A percentile compares a stretch with the other conserved stretches of the same genome.
phyloP scores from a whole-genome alignment of 2,888 invertebrate genomes.

The Geotrupes spiniger region DNA sequence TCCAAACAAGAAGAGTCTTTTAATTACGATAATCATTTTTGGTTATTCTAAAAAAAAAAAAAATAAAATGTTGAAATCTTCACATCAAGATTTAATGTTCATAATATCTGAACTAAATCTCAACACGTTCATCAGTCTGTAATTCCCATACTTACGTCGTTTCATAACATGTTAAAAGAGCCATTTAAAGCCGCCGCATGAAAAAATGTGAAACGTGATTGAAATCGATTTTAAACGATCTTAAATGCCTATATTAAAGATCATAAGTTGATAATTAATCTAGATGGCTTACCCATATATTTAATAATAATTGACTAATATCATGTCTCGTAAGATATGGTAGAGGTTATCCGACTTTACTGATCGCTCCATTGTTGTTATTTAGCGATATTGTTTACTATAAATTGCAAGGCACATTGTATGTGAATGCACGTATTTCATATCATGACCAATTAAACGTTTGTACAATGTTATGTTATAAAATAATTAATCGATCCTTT shows the following conservation, averaged over 20 bases:
- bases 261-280: conserved; percentile 7
- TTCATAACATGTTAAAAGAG: conserved; percentile 3
- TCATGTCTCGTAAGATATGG: conserved; percentile 24
- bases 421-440: conserved; percentile 46
- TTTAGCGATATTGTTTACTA: conserved; percentile 48
- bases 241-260: conserved; percentile 8
- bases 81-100: too few species aligned
- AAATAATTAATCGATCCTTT: conserved; percentile 49
- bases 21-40: too few species aligned
- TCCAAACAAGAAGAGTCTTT: too few species aligned
- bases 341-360: conserved; percentile 42
- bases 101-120: too few species aligned
- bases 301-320: conserved; percentile 29
- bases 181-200: background rate
- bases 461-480: conserved; percentile 47
- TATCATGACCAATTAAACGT: conserved; percentile 49
- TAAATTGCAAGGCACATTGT: conserved; percentile 47
- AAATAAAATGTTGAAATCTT: too few species aligned
- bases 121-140: too few species aligned
- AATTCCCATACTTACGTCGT: background rate
- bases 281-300: conserved; percentile 15
- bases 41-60: too few species aligned
- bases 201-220: conserved; percentile 3
- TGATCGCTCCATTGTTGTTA: conserved; percentile 47
- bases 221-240: conserved; percentile 3